These are phyloP conservation scores for Arizona elegans DNA, from an alignment of 2,113 vertebrate species.

Conservation along the genomic window DNA sequence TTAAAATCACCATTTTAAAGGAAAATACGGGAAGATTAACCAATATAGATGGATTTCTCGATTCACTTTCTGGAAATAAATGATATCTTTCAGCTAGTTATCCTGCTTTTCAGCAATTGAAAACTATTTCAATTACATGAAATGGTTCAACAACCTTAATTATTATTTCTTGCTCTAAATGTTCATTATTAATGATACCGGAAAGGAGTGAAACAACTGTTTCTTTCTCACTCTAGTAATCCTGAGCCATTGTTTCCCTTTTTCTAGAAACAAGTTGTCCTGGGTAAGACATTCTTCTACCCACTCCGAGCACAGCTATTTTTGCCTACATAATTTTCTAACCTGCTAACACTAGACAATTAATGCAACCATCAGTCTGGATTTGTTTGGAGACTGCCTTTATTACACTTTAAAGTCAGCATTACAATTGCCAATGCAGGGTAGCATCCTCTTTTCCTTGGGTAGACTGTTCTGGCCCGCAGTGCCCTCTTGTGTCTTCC, in stretches of 20 bases:
- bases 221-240: not conserved
- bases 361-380: not conserved
- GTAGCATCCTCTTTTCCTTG: not conserved
- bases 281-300: not conserved
- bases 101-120: not conserved
- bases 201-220: not conserved
- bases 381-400: not conserved
- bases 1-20: not conserved
- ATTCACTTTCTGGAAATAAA: not conserved
- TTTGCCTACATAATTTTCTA: not conserved
- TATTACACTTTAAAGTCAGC: not conserved
- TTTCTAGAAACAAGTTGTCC: not conserved
- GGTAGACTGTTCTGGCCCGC: not conserved
- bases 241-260: not conserved
- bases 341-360: not conserved
- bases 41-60: not conserved
- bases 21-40: not conserved
- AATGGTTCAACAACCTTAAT: not conserved
- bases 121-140: not conserved
- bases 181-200: not conserved
- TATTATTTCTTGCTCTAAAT: not conserved
- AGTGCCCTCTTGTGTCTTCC: constrained; percentile 23
- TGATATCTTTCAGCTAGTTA: not conserved
- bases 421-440: not conserved
- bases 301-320: not conserved